Evolutionary conservation across 2,888 invertebrate species (phyloP), one percentile per base, ranked within the genome.

Genomic region (Zeuzera pyrina): DNA sequence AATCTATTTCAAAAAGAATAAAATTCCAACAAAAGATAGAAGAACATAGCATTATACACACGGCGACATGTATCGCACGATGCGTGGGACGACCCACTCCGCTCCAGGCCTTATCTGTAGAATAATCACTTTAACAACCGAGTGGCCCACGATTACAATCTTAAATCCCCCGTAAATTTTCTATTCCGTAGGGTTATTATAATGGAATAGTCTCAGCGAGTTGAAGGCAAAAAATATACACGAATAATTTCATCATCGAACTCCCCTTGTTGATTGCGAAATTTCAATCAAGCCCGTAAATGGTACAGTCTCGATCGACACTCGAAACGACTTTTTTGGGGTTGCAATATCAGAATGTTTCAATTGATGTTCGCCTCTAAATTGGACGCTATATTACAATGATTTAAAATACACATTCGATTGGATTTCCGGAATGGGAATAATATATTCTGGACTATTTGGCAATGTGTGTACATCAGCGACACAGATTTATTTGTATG

Each of bases 241-340:
- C 63, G 64, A 76, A 81, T 81, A 81, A 83, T 79, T 81, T 71
- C 71, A 78, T 77, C 73, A 76, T 68, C 62, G 49, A 55, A 58
- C 70, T 69, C 74, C 77, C 78, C 66, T 19, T 69, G 73, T 73
- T 79, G 78, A 79, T 81, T 81, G 81, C 79, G 47, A 83, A 81
- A 81, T 81, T 83, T 81, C 81, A 81, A 81, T 83, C 81, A 81
- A 72, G 62, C 69, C 61, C 68, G 74, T 78, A 79, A 81, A 79
- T 78, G 77, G 81, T 74, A 57, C 67, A 66, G 67, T 70, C 69
- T 68, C 58, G n/a, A 76, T 77, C 77, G 76, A 76, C 76, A 79
- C 74, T 74, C 70, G 54, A 65, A 70, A 71, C 67, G 61, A 66
- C 65, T 76, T 77, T 76, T 78, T 74, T 70, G 70, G 78, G 76